These are phyloP conservation scores for Heliconius hewitsoni DNA, from an alignment of 1,140 invertebrate genomes.

Conservation along the genomic window DNA sequence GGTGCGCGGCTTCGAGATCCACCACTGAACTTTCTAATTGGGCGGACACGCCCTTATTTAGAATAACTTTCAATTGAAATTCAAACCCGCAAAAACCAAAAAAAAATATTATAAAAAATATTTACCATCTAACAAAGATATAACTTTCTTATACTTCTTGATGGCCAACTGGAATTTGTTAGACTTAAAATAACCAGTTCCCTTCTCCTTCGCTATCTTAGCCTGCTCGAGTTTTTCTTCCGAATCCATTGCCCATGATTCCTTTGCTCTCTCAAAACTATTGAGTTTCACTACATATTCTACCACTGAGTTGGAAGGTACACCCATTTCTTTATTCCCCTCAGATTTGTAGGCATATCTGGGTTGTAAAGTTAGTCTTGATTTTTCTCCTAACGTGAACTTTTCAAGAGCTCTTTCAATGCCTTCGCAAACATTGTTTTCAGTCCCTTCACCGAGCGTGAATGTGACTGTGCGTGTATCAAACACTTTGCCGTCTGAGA, in stretches of 20 bases:
- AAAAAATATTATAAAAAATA: background rate
- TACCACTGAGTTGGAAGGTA: slow-evolving; percentile 90
- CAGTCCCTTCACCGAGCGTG: slow-evolving; percentile 91
- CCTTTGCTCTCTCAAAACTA: slow-evolving; percentile 91
- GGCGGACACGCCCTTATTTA: no score
- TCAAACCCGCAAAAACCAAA: no score
- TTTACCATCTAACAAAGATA: slow-evolving; percentile 71
- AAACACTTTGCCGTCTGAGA: slow-evolving; percentile 66
- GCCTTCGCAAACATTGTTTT: slow-evolving; percentile 88
- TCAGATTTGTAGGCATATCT: slow-evolving; percentile 91
- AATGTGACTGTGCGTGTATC: slow-evolving; percentile 88
- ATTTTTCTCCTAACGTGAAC: slow-evolving; percentile 92
- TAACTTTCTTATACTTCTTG: slow-evolving; percentile 93
- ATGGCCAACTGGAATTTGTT: slow-evolving; percentile 90
- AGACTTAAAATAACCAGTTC: slow-evolving; percentile 94
- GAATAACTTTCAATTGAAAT: no score
- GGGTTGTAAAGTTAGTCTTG: slow-evolving; percentile 87
- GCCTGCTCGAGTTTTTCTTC: slow-evolving; percentile 91
- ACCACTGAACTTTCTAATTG: no score
- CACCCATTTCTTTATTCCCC: slow-evolving; percentile 86
- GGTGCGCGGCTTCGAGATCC: no score
- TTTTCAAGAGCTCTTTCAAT: slow-evolving; percentile 92
- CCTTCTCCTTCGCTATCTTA: slow-evolving; percentile 93
- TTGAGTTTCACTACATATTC: slow-evolving; percentile 91
- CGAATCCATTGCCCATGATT: slow-evolving; percentile 91